Evolutionary conservation across 1,140 invertebrate genomes (phyloP).

Genomic region (Bilobella aurantiaca): DNA sequence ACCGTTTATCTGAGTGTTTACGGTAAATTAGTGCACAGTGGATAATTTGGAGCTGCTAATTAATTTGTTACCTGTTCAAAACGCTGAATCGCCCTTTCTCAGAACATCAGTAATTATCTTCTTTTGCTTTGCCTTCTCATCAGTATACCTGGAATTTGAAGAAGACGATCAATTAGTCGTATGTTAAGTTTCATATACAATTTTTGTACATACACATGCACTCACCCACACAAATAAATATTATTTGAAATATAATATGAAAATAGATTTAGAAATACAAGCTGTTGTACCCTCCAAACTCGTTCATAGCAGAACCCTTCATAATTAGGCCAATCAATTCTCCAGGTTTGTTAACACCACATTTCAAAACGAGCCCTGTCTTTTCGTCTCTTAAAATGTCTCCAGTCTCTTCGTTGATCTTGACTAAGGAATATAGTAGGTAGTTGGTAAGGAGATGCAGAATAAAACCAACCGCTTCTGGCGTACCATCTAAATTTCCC

Average conservation of each 20-base stretch:
- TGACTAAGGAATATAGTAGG: constrained; percentile 80
- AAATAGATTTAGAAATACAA: constrained; percentile 50
- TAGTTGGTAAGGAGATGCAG: constrained; percentile 67
- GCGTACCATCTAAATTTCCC: constrained; percentile 80
- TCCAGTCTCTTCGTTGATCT: constrained; percentile 69
- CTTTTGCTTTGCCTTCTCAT: constrained; percentile 79
- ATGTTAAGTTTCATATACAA: constrained; percentile 50
- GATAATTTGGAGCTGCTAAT: constrained; percentile 70
- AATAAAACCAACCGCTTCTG: constrained; percentile 90
- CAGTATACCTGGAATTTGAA: constrained; percentile 51
- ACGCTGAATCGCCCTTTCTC: constrained; percentile 74
- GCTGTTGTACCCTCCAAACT: constrained; percentile 63
- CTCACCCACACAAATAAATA: no score
- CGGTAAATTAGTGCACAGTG: no score
- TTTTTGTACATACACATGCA: no score
- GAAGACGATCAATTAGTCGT: constrained; percentile 44
- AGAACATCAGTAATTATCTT: constrained; percentile 87
- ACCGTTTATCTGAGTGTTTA: no score
- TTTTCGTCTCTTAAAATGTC: constrained; percentile 62
- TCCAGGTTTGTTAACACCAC: constrained; percentile 59
- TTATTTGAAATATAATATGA: no score
- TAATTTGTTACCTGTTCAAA: constrained; percentile 61
- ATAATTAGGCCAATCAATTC: constrained; percentile 95
- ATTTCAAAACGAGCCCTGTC: constrained; percentile 66
- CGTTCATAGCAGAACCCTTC: constrained; percentile 62